Percentiles rank a stretch among this genome's conserved stretches.
Conservation (phyloP, 23 tunicate genomes). For the Botrylloides violaceus region DNA sequence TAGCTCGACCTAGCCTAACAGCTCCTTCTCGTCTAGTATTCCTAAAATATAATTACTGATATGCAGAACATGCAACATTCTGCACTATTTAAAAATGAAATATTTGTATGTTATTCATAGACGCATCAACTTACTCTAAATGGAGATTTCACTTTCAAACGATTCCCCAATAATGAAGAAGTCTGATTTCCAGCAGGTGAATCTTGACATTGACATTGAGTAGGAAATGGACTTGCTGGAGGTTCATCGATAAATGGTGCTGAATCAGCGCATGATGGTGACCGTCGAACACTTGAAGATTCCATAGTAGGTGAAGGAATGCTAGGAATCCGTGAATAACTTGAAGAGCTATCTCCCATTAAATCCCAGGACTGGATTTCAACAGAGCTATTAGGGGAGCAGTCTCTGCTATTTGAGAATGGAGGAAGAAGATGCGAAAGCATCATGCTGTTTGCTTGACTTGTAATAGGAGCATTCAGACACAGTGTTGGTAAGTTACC, state of each 20-base stretch:
- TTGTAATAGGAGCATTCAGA: constrained; percentile 8
- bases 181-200: neutral
- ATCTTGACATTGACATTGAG: neutral
- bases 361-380: constrained; percentile 13
- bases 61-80: no score
- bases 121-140: neutral
- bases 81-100: no score
- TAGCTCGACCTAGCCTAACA: no score
- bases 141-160: neutral
- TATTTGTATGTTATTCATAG: no score
- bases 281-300: neutral
- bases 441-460: neutral
- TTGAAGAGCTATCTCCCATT: neutral
- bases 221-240: constrained; percentile 12
- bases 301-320: neutral
- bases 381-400: neutral
- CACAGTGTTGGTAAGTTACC: constrained; percentile 10
- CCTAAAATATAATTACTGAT: no score
- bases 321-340: neutral
- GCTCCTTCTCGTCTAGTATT: no score
- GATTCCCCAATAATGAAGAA: neutral
- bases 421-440: constrained; percentile 12
- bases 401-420: neutral
- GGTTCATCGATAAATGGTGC: constrained; percentile 2
- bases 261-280: neutral